Evolutionary conservation across 1,140 invertebrate genomes (phyloP).

Genomic region (Dolichoris vasculosae): DNA sequence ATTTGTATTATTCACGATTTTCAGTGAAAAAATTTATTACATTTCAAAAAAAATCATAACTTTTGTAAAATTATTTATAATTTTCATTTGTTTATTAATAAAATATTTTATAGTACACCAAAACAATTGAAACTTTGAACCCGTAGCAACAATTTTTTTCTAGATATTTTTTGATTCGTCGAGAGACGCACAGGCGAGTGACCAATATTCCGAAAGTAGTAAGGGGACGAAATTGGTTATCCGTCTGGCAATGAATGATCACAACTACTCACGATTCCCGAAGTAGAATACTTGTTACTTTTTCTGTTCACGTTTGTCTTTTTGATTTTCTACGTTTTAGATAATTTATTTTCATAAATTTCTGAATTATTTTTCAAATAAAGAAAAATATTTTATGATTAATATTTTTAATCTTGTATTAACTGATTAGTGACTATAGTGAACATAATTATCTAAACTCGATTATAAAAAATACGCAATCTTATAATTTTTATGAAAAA

Average conservation of each 20-base stretch:
- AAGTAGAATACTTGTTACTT: background rate
- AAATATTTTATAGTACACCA: background rate
- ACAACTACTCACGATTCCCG: background rate
- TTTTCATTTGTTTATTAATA: background rate
- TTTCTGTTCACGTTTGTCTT: background rate
- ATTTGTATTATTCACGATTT: background rate
- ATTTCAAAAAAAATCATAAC: background rate
- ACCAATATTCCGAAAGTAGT: slow-evolving; percentile 15
- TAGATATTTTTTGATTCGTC: background rate
- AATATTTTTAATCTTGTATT: too few species aligned
- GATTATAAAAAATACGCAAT: too few species aligned
- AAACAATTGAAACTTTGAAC: background rate
- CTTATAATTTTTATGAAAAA: too few species aligned
- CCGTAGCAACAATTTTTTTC: slow-evolving; percentile 29
- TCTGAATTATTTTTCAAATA: background rate
- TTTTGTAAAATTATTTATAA: background rate
- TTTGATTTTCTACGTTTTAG: background rate
- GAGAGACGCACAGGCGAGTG: slow-evolving; percentile 27
- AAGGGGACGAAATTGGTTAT: slow-evolving; percentile 30
- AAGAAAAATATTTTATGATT: background rate
- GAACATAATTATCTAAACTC: too few species aligned
- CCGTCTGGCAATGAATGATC: background rate
- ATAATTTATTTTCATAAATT: background rate
- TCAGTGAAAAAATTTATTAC: background rate
- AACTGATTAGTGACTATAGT: too few species aligned